Percentiles rank a stretch among this genome's conserved stretches.
These are phyloP conservation scores for Paramisgurnus dabryanus DNA, from an alignment of 2,113 vertebrate genomes.

Conservation along the genomic window DNA sequence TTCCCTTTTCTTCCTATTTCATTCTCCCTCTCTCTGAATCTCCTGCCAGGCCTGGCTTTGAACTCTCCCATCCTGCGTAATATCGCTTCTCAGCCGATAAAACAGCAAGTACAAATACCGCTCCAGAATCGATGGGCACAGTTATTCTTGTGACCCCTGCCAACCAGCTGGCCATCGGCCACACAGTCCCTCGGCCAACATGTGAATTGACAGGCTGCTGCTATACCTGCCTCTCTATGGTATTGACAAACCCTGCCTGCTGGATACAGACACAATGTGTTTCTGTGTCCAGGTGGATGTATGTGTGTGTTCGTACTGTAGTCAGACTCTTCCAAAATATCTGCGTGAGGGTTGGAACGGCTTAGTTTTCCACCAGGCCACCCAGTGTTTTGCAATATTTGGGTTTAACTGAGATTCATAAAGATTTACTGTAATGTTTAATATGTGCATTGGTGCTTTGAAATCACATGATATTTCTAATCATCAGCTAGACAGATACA, in stretches of 20 bases:
- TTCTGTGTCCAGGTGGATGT: slow-evolving; percentile 38
- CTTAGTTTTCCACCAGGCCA: slow-evolving; percentile 43
- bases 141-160: slow-evolving; percentile 57
- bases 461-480: background rate
- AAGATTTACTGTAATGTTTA: background rate
- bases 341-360: slow-evolving; percentile 30
- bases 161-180: slow-evolving; percentile 33
- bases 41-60: slow-evolving; percentile 42
- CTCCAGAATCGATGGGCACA: slow-evolving; percentile 48
- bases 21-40: slow-evolving; percentile 26
- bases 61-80: slow-evolving; percentile 46
- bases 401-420: background rate
- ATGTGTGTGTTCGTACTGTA: slow-evolving; percentile 43
- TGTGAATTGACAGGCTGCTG: slow-evolving; percentile 37
- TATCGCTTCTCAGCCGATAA: slow-evolving; percentile 54
- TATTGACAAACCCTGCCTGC: slow-evolving; percentile 3
- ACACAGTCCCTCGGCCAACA: slow-evolving; percentile 25
- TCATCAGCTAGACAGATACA: too few species aligned
- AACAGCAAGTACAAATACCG: slow-evolving; percentile 42
- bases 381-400: slow-evolving; percentile 1
- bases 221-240: slow-evolving; percentile 18
- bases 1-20: slow-evolving; percentile 13
- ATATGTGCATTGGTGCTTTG: background rate
- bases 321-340: slow-evolving; percentile 37
- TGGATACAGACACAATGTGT: slow-evolving; percentile 45